Evolutionary conservation across 2,888 invertebrate genomes (phyloP), one percentile per base, ranked within the genome.

Genomic region (Anorthoa munda): DNA sequence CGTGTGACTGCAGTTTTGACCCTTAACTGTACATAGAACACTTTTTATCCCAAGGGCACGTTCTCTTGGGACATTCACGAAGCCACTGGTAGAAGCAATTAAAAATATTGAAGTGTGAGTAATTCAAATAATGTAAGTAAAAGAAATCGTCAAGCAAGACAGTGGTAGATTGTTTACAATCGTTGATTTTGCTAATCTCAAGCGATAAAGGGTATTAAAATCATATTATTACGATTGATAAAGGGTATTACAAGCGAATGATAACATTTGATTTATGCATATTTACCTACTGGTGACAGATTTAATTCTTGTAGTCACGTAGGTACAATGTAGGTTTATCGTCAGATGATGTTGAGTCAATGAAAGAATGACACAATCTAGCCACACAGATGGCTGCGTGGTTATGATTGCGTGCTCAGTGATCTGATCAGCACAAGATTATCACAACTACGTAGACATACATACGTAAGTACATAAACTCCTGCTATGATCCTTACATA

Each of bases 201-300:
- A 59, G 74, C 83, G 94, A 94, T 94, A 95, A 94, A 86, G 73
- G 63, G 93, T 89, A 93, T 95, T 94, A 93, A 90, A 90, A 86
- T 90, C 90, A 89, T 90, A 91, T 93, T 93, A 93, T 92, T 88
- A 92, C 90, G 79, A 86, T 89, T 88, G 95, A 95, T 95, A 94
- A 93, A 89, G 78, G 81, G 91, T 77, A 94, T 95, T 94, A 94
- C 90, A 91, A 86, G 72, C 68, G 93, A 95, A 93, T 95, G 95
- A 96, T 96, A 95, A 94, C 92, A 94, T 95, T 95, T 96, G 96
- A 96, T 96, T 96, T 95, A 95, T 94, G 93, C 89, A 88, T 91
- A 88, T 85, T 85, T 88, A 79, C 79, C 73, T 67, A 66, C 12
- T 48, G 23, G n/a, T 48, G 66, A 31, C 21, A 65, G 61, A 69